These are phyloP conservation scores for Adelphocoris suturalis DNA, from an alignment of 2,888 invertebrate genomes.

Conservation along the genomic window DNA sequence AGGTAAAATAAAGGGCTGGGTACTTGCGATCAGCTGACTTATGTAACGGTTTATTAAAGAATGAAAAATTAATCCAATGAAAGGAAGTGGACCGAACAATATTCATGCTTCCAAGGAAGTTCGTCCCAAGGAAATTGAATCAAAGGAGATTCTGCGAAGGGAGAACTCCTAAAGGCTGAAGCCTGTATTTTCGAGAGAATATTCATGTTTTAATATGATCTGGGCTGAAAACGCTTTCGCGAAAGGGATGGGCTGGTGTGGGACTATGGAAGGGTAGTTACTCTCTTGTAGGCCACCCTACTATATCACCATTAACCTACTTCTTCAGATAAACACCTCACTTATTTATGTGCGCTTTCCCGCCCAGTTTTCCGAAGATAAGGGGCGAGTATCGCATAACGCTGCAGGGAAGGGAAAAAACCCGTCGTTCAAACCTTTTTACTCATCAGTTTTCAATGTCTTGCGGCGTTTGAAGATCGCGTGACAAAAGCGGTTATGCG, in stretches of 20 bases:
- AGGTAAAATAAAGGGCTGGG: not conserved
- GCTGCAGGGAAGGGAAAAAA: not conserved
- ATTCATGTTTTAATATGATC: conserved; percentile 29
- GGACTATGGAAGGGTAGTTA: not conserved
- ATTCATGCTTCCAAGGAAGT: not conserved
- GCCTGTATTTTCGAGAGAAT: not conserved
- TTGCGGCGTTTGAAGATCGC: conserved; percentile 18
- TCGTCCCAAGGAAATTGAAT: not conserved
- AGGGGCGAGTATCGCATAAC: conserved; percentile 19
- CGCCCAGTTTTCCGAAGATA: conserved; percentile 30
- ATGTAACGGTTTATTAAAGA: not conserved
- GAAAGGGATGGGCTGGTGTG: not conserved
- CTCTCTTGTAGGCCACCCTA: conserved; percentile 28
- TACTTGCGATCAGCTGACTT: not conserved
- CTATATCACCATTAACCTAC: conserved; percentile 62
- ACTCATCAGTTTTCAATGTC: conserved; percentile 32
- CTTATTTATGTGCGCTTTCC: conserved; percentile 45
- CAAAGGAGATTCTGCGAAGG: not conserved
- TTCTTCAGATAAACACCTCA: conserved; percentile 63
- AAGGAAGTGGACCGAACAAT: conserved; percentile 2
- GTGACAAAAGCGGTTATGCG: not conserved
- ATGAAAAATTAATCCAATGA: not conserved
- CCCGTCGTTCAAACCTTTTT: conserved; percentile 10
- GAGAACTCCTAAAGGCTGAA: not conserved
- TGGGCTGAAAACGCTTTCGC: not conserved